Percentiles rank a stretch among this genome's conserved stretches.
Evolutionary conservation across 2,888 invertebrate species (phyloP).

Genomic region (Tachina grossa): DNA sequence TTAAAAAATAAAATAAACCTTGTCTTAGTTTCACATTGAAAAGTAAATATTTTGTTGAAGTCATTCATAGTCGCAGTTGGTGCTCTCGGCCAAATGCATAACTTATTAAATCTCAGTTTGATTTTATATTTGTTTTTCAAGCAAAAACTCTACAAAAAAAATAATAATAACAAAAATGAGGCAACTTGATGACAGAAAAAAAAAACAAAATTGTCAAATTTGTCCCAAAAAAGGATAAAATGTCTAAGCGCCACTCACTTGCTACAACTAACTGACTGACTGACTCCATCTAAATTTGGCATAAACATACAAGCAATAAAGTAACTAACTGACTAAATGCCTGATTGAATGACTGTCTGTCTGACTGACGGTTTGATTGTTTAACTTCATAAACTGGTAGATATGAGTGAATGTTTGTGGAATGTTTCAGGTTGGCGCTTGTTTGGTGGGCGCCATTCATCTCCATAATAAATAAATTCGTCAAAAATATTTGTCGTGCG

Average conservation of each 20-base stretch:
- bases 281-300: conserved; percentile 60
- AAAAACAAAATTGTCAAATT: conserved; percentile 70
- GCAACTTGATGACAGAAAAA: conserved; percentile 44
- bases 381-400: conserved; percentile 56
- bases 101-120: conserved; percentile 69
- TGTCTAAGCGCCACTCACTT: conserved; percentile 73
- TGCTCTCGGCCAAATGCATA: conserved; percentile 64
- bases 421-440: conserved; percentile 69
- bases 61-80: conserved; percentile 37
- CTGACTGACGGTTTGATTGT: conserved; percentile 41
- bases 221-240: conserved; percentile 72
- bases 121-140: conserved; percentile 12
- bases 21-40: conserved; percentile 53
- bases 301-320: conserved; percentile 50
- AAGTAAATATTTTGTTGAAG: conserved; percentile 24
- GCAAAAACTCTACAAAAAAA: neutral
- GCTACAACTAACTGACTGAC: conserved; percentile 32
- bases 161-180: conserved; percentile 28
- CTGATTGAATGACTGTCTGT: conserved; percentile 10
- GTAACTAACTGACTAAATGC: neutral
- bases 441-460: conserved; percentile 81
- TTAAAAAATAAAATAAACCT: conserved; percentile 30
- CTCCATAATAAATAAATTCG: conserved; percentile 80
- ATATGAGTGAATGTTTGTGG: conserved; percentile 65
- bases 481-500: conserved; percentile 73